phyloP scores from a whole-genome alignment of 2,113 vertebrate genomes.

The Prunella himalayana region DNA sequence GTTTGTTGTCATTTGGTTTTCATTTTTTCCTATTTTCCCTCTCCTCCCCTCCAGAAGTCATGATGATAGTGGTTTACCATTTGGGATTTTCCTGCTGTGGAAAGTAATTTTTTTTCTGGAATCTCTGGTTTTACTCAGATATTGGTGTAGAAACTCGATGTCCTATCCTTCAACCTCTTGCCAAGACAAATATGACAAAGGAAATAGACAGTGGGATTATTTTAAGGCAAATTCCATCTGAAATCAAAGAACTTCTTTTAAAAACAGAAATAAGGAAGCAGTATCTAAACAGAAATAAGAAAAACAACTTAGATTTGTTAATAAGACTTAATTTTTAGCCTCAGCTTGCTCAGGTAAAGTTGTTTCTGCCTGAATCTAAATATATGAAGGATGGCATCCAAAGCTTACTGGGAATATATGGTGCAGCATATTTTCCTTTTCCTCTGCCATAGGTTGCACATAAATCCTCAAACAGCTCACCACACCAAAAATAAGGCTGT shows the following conservation, averaged over 20 bases:
- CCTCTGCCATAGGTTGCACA: not conserved
- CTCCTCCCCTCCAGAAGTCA: not conserved
- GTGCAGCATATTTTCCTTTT: slow-evolving; percentile 19
- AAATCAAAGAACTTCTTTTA: not conserved
- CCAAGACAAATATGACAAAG: not conserved
- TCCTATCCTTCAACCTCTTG: not conserved
- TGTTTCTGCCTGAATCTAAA: not conserved
- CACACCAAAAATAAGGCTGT: slow-evolving; percentile 37
- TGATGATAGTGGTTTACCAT: not conserved
- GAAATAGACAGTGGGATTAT: not conserved
- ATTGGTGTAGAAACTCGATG: accelerated
- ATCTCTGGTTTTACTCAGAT: not conserved
- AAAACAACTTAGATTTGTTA: not conserved
- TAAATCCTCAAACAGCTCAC: not conserved
- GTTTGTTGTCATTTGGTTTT: not conserved
- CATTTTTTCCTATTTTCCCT: not conserved
- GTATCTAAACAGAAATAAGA: not conserved
- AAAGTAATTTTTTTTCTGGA: not conserved
- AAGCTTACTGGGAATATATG: not conserved
- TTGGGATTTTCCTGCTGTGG: not conserved
- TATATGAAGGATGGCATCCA: not conserved
- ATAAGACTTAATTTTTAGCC: not conserved
- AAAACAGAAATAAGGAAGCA: not conserved
- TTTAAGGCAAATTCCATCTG: not conserved
- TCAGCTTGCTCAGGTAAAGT: not conserved